Evolutionary conservation across 2,113 vertebrate genomes (phyloP).

Genomic region (Rhombomys opimus): DNA sequence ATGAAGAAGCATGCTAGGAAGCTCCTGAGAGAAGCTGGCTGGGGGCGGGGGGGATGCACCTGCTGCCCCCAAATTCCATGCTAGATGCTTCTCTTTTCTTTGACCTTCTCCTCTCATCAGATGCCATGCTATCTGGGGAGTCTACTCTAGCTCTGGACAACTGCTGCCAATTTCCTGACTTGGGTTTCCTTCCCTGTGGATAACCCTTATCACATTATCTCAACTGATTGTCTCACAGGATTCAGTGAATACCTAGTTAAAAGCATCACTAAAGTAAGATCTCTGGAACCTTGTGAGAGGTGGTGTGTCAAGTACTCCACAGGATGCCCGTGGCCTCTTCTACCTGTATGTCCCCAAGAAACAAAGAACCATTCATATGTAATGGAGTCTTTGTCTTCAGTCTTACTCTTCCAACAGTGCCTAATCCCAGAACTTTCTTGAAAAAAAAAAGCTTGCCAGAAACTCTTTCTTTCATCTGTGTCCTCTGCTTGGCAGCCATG

Average conservation of each 20-base stretch:
- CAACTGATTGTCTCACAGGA: background rate
- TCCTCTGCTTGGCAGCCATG: background rate
- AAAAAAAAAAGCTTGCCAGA: background rate
- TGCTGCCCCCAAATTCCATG: accelerated
- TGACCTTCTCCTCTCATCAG: background rate
- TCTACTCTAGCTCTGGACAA: background rate
- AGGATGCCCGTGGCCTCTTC: background rate
- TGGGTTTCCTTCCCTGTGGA: background rate
- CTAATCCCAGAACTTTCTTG: background rate
- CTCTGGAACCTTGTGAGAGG: background rate
- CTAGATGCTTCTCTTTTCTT: background rate
- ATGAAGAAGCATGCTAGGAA: background rate
- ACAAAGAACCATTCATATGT: background rate
- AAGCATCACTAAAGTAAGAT: background rate
- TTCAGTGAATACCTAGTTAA: background rate
- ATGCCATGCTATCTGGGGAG: background rate
- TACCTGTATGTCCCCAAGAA: background rate
- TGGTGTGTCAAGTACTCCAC: no score
- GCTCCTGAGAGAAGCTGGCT: background rate
- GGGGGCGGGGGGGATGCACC: background rate
- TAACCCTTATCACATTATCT: background rate
- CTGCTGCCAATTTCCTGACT: background rate
- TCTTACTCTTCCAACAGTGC: background rate
- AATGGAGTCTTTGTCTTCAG: background rate
- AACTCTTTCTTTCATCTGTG: background rate